Percentiles rank a stretch among this genome's conserved stretches.
phyloP scores from a whole-genome alignment of 2,888 invertebrate species.

The Lasius fuliginosus region DNA sequence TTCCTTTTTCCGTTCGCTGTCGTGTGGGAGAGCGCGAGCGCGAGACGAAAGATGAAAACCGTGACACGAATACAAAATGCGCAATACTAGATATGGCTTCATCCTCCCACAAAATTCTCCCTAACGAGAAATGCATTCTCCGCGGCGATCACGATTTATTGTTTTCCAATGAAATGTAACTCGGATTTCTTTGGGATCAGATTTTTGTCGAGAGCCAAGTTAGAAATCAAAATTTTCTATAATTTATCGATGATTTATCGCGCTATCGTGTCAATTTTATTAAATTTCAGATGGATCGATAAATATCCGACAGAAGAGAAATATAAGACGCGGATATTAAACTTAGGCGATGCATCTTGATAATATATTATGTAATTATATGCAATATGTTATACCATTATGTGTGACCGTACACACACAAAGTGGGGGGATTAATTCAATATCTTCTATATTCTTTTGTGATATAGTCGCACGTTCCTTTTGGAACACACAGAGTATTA shows the following conservation, averaged over 20 bases:
- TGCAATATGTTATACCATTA: neutral
- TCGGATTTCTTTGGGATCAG: neutral
- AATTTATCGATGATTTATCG: constrained; percentile 11
- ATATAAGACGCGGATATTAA: neutral
- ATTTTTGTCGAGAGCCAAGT: neutral
- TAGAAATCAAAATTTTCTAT: neutral
- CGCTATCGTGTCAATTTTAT: neutral
- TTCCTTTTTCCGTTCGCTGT: neutral
- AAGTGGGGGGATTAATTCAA: neutral
- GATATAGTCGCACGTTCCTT: neutral
- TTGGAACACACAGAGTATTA: neutral
- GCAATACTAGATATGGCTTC: neutral
- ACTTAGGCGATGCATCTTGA: neutral
- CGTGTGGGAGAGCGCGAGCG: neutral
- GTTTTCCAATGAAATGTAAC: neutral
- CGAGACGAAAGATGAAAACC: constrained; percentile 8
- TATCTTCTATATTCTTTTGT: neutral
- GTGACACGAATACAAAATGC: constrained; percentile 27
- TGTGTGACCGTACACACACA: neutral
- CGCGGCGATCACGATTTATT: neutral
- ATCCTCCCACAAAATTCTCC: constrained; percentile 10
- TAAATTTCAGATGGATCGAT: neutral
- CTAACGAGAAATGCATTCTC: constrained; percentile 24
- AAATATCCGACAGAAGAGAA: neutral
- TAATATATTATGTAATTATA: neutral